Evolutionary conservation across 2,797 vertebrate species (phyloP).

Genomic region (Esox lucius): DNA sequence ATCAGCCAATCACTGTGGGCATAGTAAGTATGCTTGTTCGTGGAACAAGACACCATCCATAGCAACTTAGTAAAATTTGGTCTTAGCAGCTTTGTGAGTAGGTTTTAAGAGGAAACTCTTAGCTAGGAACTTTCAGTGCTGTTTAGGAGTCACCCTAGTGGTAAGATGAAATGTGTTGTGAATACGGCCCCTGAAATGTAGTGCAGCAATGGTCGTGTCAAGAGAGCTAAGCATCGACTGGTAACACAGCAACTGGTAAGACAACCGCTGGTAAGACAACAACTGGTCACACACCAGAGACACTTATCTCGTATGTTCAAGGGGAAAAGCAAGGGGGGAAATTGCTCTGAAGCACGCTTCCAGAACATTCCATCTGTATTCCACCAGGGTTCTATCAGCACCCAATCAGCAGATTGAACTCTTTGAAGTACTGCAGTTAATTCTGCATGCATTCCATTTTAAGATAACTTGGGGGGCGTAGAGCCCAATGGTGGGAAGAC

Average conservation of each 20-base stretch:
- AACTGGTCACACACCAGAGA: background rate
- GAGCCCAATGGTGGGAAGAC: slow-evolving; percentile 58
- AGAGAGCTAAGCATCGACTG: background rate
- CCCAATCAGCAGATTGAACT: background rate
- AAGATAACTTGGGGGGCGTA: slow-evolving; percentile 31
- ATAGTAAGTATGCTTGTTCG: too few relatives aligned
- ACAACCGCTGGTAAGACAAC: background rate
- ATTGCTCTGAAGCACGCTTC: background rate
- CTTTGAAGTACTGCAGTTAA: background rate
- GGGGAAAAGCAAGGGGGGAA: background rate
- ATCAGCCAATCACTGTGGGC: too few relatives aligned
- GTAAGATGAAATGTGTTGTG: background rate
- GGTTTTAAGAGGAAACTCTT: too few relatives aligned
- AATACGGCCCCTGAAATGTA: background rate
- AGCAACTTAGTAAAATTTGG: background rate
- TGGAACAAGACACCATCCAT: background rate
- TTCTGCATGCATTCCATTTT: background rate
- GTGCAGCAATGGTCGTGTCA: background rate
- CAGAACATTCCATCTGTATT: background rate
- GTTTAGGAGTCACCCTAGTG: too few relatives aligned
- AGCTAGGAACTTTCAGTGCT: too few relatives aligned
- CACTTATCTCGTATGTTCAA: background rate
- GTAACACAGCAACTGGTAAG: background rate
- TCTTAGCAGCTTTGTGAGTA: too few relatives aligned
- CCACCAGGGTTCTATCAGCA: background rate